Evolutionary conservation across 2,888 invertebrate genomes (phyloP).

Genomic region (Eupithecia inturbata): DNA sequence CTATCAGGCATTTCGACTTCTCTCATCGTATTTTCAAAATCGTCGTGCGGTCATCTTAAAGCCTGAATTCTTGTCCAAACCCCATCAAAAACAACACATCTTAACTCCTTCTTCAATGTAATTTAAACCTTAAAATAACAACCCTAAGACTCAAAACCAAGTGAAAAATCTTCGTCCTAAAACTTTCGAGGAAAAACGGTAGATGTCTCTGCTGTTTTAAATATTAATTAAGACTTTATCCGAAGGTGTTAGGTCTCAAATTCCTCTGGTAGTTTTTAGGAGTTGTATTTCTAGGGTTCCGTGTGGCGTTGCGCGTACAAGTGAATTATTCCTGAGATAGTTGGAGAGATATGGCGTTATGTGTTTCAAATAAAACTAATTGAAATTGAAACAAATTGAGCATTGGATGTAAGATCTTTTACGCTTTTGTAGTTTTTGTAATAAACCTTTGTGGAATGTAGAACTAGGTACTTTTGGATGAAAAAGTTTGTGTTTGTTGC

Average conservation of each 20-base stretch:
- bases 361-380: slow-evolving; percentile 73
- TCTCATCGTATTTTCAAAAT: slow-evolving; percentile 82
- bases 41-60: slow-evolving; percentile 62
- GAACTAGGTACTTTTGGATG: not conserved
- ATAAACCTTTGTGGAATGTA: slow-evolving; percentile 12
- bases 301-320: slow-evolving; percentile 44
- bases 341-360: slow-evolving; percentile 71
- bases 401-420: slow-evolving; percentile 62
- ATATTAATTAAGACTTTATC: slow-evolving; percentile 33
- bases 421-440: slow-evolving; percentile 48
- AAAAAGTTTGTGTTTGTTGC: not conserved
- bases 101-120: slow-evolving; percentile 5
- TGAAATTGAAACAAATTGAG: slow-evolving; percentile 74
- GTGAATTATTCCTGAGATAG: slow-evolving; percentile 78
- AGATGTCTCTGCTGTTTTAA: not conserved
- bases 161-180: not conserved
- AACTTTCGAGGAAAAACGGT: slow-evolving; percentile 18
- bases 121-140: slow-evolving; percentile 25
- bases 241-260: slow-evolving; percentile 28
- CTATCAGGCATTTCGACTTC: slow-evolving; percentile 72
- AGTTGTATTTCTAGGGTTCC: slow-evolving; percentile 33
- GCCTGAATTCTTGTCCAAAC: slow-evolving; percentile 45
- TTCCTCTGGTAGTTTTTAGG: slow-evolving; percentile 19
- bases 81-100: slow-evolving; percentile 30
- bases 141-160: slow-evolving; percentile 29